Evolutionary conservation across 2,113 vertebrate genomes (phyloP).

Genomic region (Sciurus niger): DNA sequence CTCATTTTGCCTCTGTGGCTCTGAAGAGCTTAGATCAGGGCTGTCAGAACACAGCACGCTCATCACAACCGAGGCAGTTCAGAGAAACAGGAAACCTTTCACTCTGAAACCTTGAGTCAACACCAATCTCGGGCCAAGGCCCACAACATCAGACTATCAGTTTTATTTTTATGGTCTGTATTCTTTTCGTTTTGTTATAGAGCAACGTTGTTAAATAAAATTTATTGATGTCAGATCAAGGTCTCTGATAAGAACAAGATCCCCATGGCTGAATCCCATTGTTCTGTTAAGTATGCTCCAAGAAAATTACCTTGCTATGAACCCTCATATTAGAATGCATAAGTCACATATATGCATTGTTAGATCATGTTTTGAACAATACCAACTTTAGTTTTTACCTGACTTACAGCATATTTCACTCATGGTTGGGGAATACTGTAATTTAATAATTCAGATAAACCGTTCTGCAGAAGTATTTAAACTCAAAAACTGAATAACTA

Average conservation of each 20-base stretch:
- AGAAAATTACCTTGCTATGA: constrained; percentile 11
- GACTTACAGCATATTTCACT: background rate
- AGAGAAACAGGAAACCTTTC: background rate
- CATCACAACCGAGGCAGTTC: background rate
- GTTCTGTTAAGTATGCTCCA: background rate
- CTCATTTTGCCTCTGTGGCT: background rate
- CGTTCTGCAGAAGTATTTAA: constrained; percentile 4
- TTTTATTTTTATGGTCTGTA: background rate
- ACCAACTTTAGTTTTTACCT: background rate
- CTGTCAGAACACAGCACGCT: background rate
- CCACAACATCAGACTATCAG: background rate
- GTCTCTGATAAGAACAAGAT: background rate
- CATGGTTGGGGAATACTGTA: background rate
- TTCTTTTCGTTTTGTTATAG: background rate
- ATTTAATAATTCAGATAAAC: constrained; percentile 4
- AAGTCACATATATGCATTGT: background rate
- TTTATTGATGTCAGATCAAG: background rate
- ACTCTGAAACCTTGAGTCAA: background rate
- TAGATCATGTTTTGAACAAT: background rate
- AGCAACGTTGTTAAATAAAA: background rate
- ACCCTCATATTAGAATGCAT: background rate
- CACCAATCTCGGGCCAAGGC: background rate
- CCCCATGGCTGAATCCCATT: background rate
- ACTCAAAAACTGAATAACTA: background rate
- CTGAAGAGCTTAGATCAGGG: background rate